A percentile compares a stretch with the other conserved stretches of the same genome.
These are phyloP conservation scores for Clarias pachynema DNA, from an alignment of 2,797 vertebrate species.

Conservation along the genomic window DNA sequence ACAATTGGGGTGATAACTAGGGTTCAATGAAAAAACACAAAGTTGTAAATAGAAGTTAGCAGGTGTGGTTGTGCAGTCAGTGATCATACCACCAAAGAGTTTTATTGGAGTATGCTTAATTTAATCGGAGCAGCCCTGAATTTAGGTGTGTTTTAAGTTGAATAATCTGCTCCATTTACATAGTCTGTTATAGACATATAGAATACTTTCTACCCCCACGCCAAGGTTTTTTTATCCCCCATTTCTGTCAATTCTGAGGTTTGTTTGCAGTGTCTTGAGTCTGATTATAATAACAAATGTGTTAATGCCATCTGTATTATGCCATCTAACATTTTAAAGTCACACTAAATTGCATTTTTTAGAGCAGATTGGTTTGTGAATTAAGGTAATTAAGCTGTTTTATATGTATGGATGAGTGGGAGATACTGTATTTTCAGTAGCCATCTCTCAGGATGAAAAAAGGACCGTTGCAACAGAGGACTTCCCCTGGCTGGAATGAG, in stretches of 20 bases:
- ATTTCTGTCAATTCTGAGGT: constrained; percentile 40
- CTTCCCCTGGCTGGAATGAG: constrained; percentile 64
- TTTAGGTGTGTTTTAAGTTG: constrained; percentile 37
- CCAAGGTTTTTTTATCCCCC: constrained; percentile 4
- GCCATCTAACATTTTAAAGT: constrained; percentile 64
- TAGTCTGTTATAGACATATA: constrained; percentile 33
- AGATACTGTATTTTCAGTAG: constrained; percentile 48
- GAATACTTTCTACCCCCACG: constrained; percentile 14
- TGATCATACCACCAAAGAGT: neutral
- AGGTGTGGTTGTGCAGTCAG: neutral
- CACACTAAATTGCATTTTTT: constrained; percentile 61
- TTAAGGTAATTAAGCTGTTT: constrained; percentile 53
- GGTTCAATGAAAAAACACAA: neutral
- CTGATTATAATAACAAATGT: constrained; percentile 41
- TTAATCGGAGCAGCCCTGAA: constrained; percentile 26
- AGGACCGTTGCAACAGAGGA: constrained; percentile 66
- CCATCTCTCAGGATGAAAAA: constrained; percentile 70
- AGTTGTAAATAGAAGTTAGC: neutral
- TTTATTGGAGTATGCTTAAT: neutral
- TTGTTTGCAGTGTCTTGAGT: constrained; percentile 46
- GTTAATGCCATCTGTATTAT: constrained; percentile 43
- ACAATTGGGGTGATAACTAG: neutral
- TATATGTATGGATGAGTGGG: constrained; percentile 51
- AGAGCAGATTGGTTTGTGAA: constrained; percentile 63
- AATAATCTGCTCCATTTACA: constrained; percentile 14